Evolutionary conservation across 2,888 invertebrate genomes (phyloP), one percentile per base, ranked within the genome.

Genomic region (Agriopis leucophaearia): DNA sequence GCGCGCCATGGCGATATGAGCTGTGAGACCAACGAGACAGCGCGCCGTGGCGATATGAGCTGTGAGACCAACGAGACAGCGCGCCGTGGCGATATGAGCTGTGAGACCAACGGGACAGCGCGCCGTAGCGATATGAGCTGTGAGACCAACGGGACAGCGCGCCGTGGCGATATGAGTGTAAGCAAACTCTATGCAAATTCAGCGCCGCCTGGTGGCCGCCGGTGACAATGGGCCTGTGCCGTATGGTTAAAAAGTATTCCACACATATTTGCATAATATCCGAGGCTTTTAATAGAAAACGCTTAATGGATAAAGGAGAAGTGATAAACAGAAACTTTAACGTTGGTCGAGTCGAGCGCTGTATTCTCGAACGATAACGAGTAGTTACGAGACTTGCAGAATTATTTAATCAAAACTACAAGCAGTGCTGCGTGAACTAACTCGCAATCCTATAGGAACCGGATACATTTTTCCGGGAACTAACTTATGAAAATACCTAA

Each of bases 161-260:
- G 27, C 27, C 27, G 27, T 1, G 13, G 51, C 59, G 64, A 61
- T 64, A 64, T 61, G 45, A 64, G 60, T 64, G 68, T 68, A 27
- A 68, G 60, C 56, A 56, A 52, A 68, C 57, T 68, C 60, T 60
- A 68, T 64, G 68, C 57, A 68, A 68, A 68, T 68, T 35, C 51
- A 59, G 59, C 47, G 64, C 44, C 60, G 50, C 27, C 27, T 27
- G 27, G 27, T 27, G 27, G 27, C 4, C 42, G 68, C 44, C 60
- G 51, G 68, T 51, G 68, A 64, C 68, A 60, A 61, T 64, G 60
- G 58, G 51, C 45, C 64, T 45, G 48, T 58, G 66, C 66, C 61
- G 70, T 58, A 64, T 64, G 60, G 59, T 67, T 65, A 68, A 58
- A 66, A 72, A 67, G 60, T 67, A 64, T 67, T 69, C 61, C 57